Evolutionary conservation across 2,888 invertebrate genomes (phyloP).

Genomic region (Lochmaea crataegi): DNA sequence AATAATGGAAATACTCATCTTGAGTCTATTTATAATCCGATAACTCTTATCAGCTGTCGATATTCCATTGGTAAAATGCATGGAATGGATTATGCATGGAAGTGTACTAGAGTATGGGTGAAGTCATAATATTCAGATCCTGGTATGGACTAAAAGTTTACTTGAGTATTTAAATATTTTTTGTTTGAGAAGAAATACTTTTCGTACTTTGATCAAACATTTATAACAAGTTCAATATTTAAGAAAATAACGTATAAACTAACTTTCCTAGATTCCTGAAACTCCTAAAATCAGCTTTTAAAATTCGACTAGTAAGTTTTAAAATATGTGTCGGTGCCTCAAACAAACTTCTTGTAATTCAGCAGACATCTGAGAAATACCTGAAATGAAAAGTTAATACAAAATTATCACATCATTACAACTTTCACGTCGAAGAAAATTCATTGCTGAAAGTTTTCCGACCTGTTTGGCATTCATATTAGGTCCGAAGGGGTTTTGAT

Average conservation of each 20-base stretch:
- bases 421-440: slow-evolving; percentile 27
- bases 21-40: no score
- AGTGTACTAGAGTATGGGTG: no score
- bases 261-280: background rate
- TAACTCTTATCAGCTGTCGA: no score
- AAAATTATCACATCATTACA: slow-evolving; percentile 28
- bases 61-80: no score
- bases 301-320: background rate
- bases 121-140: no score
- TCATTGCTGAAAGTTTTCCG: slow-evolving; percentile 19
- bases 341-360: slow-evolving; percentile 9
- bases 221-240: no score
- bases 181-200: no score
- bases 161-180: no score
- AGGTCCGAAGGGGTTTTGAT: slow-evolving; percentile 42
- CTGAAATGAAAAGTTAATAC: slow-evolving; percentile 21
- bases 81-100: no score
- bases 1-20: no score
- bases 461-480: slow-evolving; percentile 45
- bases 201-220: no score
- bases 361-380: slow-evolving; percentile 1
- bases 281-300: background rate
- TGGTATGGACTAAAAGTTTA: no score
- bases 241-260: background rate
- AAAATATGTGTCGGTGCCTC: background rate